Percentiles rank a stretch among this genome's conserved stretches.
phyloP scores from a whole-genome alignment of 2,797 vertebrate genomes.

The Monodelphis domestica region DNA sequence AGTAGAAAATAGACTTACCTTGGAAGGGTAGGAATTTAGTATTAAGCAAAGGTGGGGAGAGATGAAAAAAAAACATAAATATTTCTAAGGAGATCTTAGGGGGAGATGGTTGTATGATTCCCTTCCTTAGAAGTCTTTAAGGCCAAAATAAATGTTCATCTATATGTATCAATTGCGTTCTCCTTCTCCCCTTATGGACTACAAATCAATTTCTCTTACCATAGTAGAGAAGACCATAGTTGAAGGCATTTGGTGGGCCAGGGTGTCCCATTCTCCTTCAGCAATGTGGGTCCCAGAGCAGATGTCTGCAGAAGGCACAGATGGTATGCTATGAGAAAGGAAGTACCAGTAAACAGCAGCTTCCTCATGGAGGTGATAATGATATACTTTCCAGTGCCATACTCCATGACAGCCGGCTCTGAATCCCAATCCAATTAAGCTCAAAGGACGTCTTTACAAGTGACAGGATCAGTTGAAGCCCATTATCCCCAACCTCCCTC shows the following conservation, averaged over 20 bases:
- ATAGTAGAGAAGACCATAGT: not conserved
- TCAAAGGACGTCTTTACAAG: not conserved
- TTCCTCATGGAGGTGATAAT: slow-evolving; percentile 35
- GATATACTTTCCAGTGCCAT: not conserved
- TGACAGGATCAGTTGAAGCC: not conserved
- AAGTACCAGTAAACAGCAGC: not conserved
- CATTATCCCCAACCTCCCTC: not conserved
- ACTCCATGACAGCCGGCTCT: not conserved
- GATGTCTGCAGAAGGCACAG: slow-evolving; percentile 1
- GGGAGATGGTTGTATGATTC: not conserved
- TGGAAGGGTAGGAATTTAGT: slow-evolving; percentile 19
- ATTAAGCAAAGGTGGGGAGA: not conserved
- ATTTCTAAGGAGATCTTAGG: not conserved
- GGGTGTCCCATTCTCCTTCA: not conserved
- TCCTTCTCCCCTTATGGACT: not conserved
- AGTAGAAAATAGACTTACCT: slow-evolving; percentile 43
- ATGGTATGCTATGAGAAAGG: not conserved
- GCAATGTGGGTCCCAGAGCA: not conserved
- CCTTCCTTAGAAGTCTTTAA: not conserved
- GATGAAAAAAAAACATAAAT: not conserved
- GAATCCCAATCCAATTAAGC: not conserved
- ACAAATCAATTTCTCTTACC: not conserved
- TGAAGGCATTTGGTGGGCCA: not conserved
- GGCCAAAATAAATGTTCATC: not conserved
- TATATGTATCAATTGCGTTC: not conserved